Percentiles rank a stretch among this genome's conserved stretches.
These are phyloP conservation scores for Ctena decussata DNA, from an alignment of 2,888 invertebrate species.

Conservation along the genomic window DNA sequence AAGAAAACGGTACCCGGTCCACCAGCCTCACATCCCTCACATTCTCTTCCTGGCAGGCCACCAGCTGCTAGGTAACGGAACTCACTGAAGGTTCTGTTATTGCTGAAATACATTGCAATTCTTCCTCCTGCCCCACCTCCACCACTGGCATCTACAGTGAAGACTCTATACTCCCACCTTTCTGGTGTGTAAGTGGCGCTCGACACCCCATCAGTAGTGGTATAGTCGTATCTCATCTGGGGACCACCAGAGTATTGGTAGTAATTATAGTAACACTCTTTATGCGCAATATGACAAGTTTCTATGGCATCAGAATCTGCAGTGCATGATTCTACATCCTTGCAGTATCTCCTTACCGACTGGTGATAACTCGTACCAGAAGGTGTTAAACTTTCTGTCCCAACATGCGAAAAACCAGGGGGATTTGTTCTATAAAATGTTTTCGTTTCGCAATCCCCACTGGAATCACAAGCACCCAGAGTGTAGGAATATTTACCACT, in stretches of 20 bases:
- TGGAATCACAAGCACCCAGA: not conserved
- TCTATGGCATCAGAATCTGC: not conserved
- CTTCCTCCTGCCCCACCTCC: constrained; percentile 79
- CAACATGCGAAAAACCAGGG: not conserved
- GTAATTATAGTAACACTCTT: not conserved
- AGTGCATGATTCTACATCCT: not conserved
- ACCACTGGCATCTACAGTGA: constrained; percentile 26
- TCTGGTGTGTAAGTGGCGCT: constrained; percentile 10
- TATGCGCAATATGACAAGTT: not conserved
- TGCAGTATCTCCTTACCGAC: not conserved
- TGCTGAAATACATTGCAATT: constrained; percentile 75
- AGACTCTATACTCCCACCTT: constrained; percentile 1
- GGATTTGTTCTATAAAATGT: not conserved
- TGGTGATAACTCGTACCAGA: not conserved
- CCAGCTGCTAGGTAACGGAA: constrained; percentile 78
- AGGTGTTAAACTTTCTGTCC: not conserved
- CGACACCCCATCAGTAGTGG: not conserved
- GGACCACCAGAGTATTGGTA: not conserved
- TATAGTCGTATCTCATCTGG: not conserved
- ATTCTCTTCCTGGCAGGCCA: constrained; percentile 63
- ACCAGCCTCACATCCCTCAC: constrained; percentile 68
- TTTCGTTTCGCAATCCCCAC: not conserved
- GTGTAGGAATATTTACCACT: not conserved
- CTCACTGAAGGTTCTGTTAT: constrained; percentile 77
- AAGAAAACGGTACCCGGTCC: constrained; percentile 79